A percentile compares a stretch with the other conserved stretches of the same genome.
Evolutionary conservation across 2,113 vertebrate genomes (phyloP).

Genomic region (Conger conger): DNA sequence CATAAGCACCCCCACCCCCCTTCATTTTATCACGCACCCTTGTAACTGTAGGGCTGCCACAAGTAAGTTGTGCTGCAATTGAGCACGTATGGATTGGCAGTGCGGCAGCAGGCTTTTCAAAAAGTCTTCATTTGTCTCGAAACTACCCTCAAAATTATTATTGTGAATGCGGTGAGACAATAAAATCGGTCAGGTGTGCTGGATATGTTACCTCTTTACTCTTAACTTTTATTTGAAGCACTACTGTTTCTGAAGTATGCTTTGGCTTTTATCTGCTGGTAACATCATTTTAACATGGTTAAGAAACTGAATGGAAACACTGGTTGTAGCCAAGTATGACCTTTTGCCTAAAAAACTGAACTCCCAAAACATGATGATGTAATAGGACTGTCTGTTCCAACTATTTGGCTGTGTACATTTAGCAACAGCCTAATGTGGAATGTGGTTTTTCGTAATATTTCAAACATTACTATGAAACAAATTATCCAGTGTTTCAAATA

Average conservation of each 20-base stretch:
- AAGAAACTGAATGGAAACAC: not conserved
- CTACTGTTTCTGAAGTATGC: not conserved
- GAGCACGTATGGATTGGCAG: no score
- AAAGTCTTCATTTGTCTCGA: no score
- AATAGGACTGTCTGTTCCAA: not conserved
- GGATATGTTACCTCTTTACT: not conserved
- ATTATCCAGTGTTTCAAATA: not conserved
- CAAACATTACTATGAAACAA: not conserved
- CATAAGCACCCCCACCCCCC: not conserved
- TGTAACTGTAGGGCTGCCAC: constrained; percentile 12
- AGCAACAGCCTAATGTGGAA: not conserved
- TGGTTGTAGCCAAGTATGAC: no score
- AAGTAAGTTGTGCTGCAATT: not conserved
- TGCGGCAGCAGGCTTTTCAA: no score
- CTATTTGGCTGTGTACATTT: not conserved
- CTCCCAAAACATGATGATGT: no score
- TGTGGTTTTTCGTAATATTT: not conserved
- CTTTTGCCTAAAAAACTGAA: no score
- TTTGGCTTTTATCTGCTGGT: not conserved
- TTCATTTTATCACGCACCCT: not conserved
- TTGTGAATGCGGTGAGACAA: no score
- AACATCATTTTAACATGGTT: not conserved
- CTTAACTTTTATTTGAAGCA: not conserved
- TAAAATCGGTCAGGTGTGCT: not conserved
- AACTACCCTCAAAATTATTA: no score